These are phyloP conservation scores for Keiferia lycopersicella DNA, from an alignment of 2,888 invertebrate species.

Conservation along the genomic window DNA sequence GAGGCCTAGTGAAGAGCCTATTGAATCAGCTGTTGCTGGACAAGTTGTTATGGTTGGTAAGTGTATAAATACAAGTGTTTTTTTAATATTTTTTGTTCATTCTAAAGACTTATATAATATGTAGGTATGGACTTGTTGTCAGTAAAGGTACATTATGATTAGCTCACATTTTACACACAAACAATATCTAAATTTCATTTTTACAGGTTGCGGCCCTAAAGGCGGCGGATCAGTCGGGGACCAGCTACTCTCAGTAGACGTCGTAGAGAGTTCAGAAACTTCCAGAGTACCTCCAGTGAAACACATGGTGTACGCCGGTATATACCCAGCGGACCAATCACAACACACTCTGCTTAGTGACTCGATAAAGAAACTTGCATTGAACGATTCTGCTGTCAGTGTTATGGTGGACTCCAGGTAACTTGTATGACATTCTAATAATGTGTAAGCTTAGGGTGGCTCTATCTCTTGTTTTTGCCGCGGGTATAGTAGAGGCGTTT, in stretches of 20 bases:
- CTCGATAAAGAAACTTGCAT: constrained; percentile 94
- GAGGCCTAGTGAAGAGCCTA: constrained; percentile 86
- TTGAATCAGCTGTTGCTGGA: constrained; percentile 88
- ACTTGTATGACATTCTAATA: background rate
- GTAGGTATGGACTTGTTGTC: no score
- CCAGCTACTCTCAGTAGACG: constrained; percentile 59
- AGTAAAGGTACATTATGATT: no score
- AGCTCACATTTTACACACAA: background rate
- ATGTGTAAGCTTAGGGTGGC: no score
- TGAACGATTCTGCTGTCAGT: constrained; percentile 97
- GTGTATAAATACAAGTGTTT: constrained; percentile 40
- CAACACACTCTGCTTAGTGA: constrained; percentile 87
- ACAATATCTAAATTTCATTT: constrained; percentile 27
- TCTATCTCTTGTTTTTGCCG: no score
- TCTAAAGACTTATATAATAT: no score
- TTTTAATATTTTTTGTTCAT: no score
- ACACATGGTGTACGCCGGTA: constrained; percentile 79
- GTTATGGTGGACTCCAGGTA: constrained; percentile 91
- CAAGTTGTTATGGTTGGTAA: constrained; percentile 94
- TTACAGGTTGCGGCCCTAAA: constrained; percentile 69
- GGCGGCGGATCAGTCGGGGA: constrained; percentile 74
- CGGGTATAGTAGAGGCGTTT: no score
- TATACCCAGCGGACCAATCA: constrained; percentile 95
- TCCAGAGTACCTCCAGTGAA: constrained; percentile 55
- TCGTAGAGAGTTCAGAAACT: constrained; percentile 44